Base-by-base conservation (phyloP, 2,113 vertebrate genomes). In the Otis tarda region DNA sequence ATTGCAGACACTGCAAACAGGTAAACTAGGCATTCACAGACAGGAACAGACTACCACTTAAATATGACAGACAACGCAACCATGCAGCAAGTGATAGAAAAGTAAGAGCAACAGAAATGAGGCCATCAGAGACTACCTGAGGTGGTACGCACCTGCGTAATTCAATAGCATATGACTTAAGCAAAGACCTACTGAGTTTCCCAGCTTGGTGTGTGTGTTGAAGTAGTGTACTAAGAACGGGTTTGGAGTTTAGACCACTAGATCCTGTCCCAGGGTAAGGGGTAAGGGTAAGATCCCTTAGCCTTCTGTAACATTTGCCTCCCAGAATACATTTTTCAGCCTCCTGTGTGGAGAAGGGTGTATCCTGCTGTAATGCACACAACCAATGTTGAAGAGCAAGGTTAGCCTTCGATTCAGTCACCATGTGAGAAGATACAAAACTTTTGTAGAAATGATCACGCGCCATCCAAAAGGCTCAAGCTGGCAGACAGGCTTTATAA, bases 291-390 rank as follows among this genome's bases (percentile, higher is more conserved):
- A 37, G 37, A 37, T 37, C 37, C 37, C 37, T 37, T 37, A 35
- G 12, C 25, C 47, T 45, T 43, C 53, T 8, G 19, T 25, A 53
- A 83, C 47, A 41, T 6, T 6, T 41, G n/a, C 17, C 56, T 27
- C 64, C 64, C 41, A 13, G n/a, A 56, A 77, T 4, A n/a, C 7
- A 20, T 22, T 70, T 56, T 56, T 37, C 55, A 56, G 43, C 35
- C 41, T 64, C 81, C 35, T 8, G 35, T 2, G 6, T 5, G n/a
- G 25, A 41, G 22, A 23, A 63, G 41, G 39, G 31, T 21, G 11
- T 12, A 39, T 27, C 63, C 55, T 43, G 30, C 47, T 35, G 13
- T 8, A 50, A n/a, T 0, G 0, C 39, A 30, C 1, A 1, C 28
- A n/a, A n/a, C 30, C 35, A 10, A 16, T 10, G 41, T 16, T 43